These are phyloP conservation scores for Alsophila aescularia DNA, from an alignment of 2,888 invertebrate genomes.

Conservation along the genomic window DNA sequence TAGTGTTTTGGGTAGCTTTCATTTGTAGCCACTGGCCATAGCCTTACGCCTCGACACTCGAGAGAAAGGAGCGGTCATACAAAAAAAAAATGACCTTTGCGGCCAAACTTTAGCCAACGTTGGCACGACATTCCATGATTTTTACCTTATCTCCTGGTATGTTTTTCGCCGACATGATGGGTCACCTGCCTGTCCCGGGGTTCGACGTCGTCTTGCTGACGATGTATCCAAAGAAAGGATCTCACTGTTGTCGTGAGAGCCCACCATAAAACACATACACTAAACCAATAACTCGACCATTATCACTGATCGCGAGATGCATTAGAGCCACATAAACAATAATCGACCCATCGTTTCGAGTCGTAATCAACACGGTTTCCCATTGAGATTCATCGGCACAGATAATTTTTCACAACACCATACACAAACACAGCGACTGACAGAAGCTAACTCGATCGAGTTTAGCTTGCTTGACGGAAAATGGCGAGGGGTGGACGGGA, in stretches of 20 bases:
- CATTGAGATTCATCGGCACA: conserved; percentile 82
- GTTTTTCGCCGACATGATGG: conserved; percentile 90
- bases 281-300: conserved; percentile 82
- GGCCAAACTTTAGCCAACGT: conserved; percentile 44
- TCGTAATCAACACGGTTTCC: conserved; percentile 81
- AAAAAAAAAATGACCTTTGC: conserved; percentile 74
- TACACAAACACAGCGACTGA: conserved; percentile 84
- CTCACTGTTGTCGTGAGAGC: conserved; percentile 79
- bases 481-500: conserved; percentile 72
- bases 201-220: conserved; percentile 80
- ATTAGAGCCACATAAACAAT: conserved; percentile 81
- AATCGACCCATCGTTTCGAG: conserved; percentile 80
- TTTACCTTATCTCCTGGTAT: conserved; percentile 93
- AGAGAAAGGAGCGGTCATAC: conserved; percentile 73
- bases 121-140: conserved; percentile 36
- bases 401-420: conserved; percentile 82
- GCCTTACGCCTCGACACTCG: conserved; percentile 57
- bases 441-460: conserved; percentile 82
- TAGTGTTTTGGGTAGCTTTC: neutral
- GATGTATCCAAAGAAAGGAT: conserved; percentile 82
- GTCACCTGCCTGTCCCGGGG: conserved; percentile 71
- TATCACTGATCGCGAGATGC: conserved; percentile 78
- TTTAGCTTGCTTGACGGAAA: conserved; percentile 80
- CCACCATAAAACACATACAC: conserved; percentile 83
- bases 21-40: conserved; percentile 16